Evolutionary conservation across 1,140 invertebrate genomes (phyloP), one percentile per base, ranked within the genome.

Genomic region (Glomeris maerens): DNA sequence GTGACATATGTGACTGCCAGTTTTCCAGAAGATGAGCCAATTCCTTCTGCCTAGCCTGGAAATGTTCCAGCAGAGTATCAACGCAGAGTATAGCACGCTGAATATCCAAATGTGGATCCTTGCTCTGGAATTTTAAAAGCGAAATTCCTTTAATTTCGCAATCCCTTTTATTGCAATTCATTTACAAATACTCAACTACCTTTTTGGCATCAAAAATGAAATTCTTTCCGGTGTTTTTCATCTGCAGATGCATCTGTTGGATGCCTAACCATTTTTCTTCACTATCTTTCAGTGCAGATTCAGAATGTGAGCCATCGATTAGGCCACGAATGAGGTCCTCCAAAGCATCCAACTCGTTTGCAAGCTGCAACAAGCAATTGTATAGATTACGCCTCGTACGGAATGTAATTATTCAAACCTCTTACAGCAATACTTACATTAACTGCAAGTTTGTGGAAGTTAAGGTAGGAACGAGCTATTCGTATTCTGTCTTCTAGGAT

Each of bases 71-170:
- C 39, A 82, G 72, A 17, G 75, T 76, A 63, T 84, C 76, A 38
- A 86, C 77, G 59, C 77, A 79, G 39, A 75, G 62, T 57, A 77
- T 69, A 51, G 83, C 78, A 60, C 75, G 72, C 50, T 77, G 74
- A 47, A 79, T 71, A 64, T 85, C 79, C 52, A 89, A 72, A 70
- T 82, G 77, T 36, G 78, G 75, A 66, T 87, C 83, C 52, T 75
- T 73, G 58, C 79, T 75, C 81, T 85, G 60, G 49, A 65, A 64
- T 14, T 17, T 10, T 36, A 48, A 52, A 7, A 20, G 25, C 39
- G 22, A 52, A 25, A 25, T 17, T n/a, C n/a, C n/a, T n/a, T n/a
- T n/a, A n/a, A n/a, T n/a, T n/a, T n/a, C n/a, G n/a, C n/a, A n/a
- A n/a, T 21, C 48, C 21, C 14, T 26, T 14, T 27, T 48, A 23